Percentiles rank a stretch among this genome's conserved stretches.
Evolutionary conservation across 1,140 invertebrate species (phyloP).

Genomic region (Zaprionus nigranus): DNA sequence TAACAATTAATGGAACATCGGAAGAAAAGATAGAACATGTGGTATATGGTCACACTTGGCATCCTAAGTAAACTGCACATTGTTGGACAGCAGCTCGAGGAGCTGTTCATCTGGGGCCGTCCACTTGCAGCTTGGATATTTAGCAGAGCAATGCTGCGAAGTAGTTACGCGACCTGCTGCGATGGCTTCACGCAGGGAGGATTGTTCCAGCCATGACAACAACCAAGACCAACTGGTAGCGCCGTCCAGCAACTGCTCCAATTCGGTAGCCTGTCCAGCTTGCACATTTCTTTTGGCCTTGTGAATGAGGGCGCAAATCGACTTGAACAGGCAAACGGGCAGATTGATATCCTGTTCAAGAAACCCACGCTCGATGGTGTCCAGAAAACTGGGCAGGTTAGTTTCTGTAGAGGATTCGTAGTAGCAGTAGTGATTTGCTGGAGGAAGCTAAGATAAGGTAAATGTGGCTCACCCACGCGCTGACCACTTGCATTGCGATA

Average conservation of each 20-base stretch:
- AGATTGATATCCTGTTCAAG: slow-evolving; percentile 67
- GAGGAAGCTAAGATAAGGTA: too few relatives aligned
- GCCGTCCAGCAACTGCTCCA: slow-evolving; percentile 63
- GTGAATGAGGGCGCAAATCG: slow-evolving; percentile 57
- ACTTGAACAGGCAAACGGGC: slow-evolving; percentile 62
- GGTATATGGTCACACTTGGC: too few relatives aligned
- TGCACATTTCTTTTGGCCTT: slow-evolving; percentile 38
- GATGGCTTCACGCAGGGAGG: slow-evolving; percentile 53
- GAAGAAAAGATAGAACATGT: too few relatives aligned
- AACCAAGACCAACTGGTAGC: slow-evolving; percentile 61
- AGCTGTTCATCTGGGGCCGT: slow-evolving; percentile 57
- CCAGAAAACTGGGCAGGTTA: slow-evolving; percentile 48
- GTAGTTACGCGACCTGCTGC: slow-evolving; percentile 41
- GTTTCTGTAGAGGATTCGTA: slow-evolving; percentile 45
- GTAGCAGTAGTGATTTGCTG: background rate
- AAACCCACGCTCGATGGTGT: slow-evolving; percentile 61
- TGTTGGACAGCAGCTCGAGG: slow-evolving; percentile 46
- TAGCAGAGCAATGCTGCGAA: slow-evolving; percentile 36
- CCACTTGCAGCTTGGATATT: slow-evolving; percentile 71
- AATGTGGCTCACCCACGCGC: slow-evolving; percentile 54
- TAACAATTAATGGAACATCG: too few relatives aligned
- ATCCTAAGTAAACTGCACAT: slow-evolving; percentile 65
- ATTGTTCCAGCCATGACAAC: slow-evolving; percentile 53
- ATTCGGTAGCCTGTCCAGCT: slow-evolving; percentile 45
- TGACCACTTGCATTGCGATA: slow-evolving; percentile 68